These are phyloP conservation scores for Alectura lathami DNA, from an alignment of 2,113 vertebrate genomes.

Conservation along the genomic window DNA sequence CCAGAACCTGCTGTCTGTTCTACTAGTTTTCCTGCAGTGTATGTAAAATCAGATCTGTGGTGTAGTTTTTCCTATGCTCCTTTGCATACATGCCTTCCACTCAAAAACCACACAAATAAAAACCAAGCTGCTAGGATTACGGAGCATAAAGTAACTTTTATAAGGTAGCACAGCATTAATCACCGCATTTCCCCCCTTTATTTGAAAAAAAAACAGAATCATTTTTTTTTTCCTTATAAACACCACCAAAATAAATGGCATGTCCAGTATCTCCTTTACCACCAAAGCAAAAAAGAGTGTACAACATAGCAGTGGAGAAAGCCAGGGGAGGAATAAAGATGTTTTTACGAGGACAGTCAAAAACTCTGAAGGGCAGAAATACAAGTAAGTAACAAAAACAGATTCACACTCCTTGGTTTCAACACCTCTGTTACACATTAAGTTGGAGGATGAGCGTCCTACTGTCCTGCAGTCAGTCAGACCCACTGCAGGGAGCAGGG, in stretches of 20 bases:
- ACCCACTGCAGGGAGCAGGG: background rate
- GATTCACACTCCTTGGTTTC: background rate
- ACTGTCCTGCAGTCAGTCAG: background rate
- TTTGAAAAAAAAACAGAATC: background rate
- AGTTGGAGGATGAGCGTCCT: background rate
- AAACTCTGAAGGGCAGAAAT: background rate
- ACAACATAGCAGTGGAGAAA: background rate
- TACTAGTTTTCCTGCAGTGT: background rate
- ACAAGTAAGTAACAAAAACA: background rate
- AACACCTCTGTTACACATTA: background rate
- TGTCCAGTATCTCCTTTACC: background rate
- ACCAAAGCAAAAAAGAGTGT: background rate
- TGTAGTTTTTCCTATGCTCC: background rate
- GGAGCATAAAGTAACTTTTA: background rate
- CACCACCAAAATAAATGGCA: background rate
- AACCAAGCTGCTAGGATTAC: background rate
- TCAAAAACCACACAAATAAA: background rate
- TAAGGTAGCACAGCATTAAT: background rate
- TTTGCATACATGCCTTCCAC: background rate
- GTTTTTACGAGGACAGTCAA: background rate
- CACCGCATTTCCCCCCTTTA: fast-evolving
- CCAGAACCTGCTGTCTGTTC: background rate
- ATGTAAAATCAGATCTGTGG: background rate
- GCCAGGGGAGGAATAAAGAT: background rate
- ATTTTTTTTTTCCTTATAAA: background rate